Percentiles rank a stretch among this genome's conserved stretches.
phyloP scores from a whole-genome alignment of 2,113 vertebrate genomes.

The Xenus cinereus region DNA sequence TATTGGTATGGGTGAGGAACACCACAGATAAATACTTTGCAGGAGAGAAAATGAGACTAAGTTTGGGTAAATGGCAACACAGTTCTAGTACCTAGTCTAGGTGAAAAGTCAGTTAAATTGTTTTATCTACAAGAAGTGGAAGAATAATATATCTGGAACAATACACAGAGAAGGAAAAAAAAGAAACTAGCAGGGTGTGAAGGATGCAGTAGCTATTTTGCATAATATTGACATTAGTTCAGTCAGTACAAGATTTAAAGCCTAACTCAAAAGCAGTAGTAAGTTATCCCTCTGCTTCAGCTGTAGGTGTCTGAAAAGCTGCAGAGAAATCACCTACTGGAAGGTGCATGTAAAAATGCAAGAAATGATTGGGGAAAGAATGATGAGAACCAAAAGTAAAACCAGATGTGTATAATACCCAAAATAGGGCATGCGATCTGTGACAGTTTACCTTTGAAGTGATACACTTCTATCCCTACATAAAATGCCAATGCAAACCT shows the following conservation, averaged over 20 bases:
- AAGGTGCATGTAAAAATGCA: not conserved
- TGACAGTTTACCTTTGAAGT: not conserved
- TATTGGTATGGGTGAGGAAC: not conserved
- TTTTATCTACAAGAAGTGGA: not conserved
- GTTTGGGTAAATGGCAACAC: not conserved
- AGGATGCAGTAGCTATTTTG: not conserved
- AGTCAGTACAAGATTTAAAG: not conserved
- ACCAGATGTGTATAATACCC: not conserved
- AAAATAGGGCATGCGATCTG: not conserved
- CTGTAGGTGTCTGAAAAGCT: not conserved
- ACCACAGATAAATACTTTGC: not conserved
- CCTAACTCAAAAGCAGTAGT: not conserved
- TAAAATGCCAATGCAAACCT: not conserved
- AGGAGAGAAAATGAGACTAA: not conserved
- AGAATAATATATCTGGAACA: not conserved
- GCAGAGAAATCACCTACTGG: not conserved
- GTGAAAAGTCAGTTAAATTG: not conserved
- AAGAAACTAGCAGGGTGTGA: not conserved
- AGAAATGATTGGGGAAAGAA: not conserved
- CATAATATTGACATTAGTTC: not conserved
- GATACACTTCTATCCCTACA: too few relatives aligned
- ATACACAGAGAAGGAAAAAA: not conserved
- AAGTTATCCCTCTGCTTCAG: not conserved
- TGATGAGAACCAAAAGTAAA: not conserved
- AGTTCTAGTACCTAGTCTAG: not conserved